A percentile compares a stretch with the other conserved stretches of the same genome.
Conservation (phyloP, 1,140 invertebrate species). For the Cardiocondyla obscurior region DNA sequence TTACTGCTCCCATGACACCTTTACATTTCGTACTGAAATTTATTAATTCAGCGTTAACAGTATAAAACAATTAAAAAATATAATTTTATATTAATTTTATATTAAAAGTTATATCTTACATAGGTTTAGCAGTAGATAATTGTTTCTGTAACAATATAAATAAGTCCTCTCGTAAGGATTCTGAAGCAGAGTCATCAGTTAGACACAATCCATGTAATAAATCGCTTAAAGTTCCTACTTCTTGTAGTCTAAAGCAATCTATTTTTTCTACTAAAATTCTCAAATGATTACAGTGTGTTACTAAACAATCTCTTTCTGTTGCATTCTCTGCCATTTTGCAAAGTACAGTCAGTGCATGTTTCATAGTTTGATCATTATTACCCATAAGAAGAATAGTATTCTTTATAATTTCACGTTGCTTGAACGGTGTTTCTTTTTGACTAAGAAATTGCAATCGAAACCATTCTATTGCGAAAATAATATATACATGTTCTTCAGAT, state of each 20-base stretch:
- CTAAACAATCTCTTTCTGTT: slow-evolving; percentile 74
- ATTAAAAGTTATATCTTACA: slow-evolving; percentile 78
- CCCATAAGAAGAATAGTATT: slow-evolving; percentile 78
- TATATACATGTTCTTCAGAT: slow-evolving; percentile 71
- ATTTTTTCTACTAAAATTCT: slow-evolving; percentile 86
- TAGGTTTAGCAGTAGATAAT: slow-evolving; percentile 83
- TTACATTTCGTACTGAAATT: slow-evolving; percentile 79
- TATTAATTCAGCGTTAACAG: slow-evolving; percentile 16
- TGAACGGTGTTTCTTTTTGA: slow-evolving; percentile 72
- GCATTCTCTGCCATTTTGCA: slow-evolving; percentile 75
- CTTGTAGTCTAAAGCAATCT: slow-evolving; percentile 84
- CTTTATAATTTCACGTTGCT: slow-evolving; percentile 79
- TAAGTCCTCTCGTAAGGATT: slow-evolving; percentile 85
- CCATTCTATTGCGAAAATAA: slow-evolving; percentile 80
- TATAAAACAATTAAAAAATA: slow-evolving; percentile 68
- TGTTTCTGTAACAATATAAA: slow-evolving; percentile 87
- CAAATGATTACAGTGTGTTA: slow-evolving; percentile 79
- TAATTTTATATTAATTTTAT: slow-evolving; percentile 22
- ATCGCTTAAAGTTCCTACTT: slow-evolving; percentile 85
- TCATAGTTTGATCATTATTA: slow-evolving; percentile 77
- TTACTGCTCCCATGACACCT: slow-evolving; percentile 82
- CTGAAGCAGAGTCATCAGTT: slow-evolving; percentile 78
- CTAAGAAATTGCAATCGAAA: slow-evolving; percentile 76
- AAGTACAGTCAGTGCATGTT: slow-evolving; percentile 76
- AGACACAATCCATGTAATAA: slow-evolving; percentile 84